A percentile compares a stretch with the other conserved stretches of the same genome.
Conservation (phyloP, 2,888 invertebrate genomes). For the Pterostichus niger region DNA sequence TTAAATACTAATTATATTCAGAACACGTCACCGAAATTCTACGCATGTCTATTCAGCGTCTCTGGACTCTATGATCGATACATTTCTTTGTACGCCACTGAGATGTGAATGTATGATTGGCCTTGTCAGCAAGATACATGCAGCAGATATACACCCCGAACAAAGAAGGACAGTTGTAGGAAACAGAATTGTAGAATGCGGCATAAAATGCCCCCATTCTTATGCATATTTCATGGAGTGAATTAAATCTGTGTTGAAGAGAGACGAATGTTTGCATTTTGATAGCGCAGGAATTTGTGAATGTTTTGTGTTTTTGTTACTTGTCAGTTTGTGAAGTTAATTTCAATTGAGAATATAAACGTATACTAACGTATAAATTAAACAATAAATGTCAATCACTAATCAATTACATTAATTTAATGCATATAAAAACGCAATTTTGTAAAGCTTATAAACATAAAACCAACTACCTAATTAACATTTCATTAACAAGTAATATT, state of each 20-base stretch:
- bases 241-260: conserved; percentile 11
- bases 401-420: too few species aligned
- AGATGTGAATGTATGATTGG: conserved; percentile 47
- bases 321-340: not conserved
- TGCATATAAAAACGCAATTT: not conserved
- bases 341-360: too few species aligned
- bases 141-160: conserved; percentile 26
- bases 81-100: conserved; percentile 30
- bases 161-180: conserved; percentile 36
- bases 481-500: not conserved
- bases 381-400: too few species aligned
- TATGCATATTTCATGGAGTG: conserved; percentile 24
- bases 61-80: conserved; percentile 41
- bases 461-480: not conserved
- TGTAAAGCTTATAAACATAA: not conserved
- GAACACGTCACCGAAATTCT: conserved; percentile 30
- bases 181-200: conserved; percentile 37
- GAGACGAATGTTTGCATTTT: conserved; percentile 26
- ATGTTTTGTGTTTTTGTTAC: not conserved
- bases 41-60: conserved; percentile 13
- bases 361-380: too few species aligned
- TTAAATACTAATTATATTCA: conserved; percentile 55
- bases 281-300: not conserved
- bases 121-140: conserved; percentile 56
- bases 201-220: conserved; percentile 31